A percentile compares a stretch with the other conserved stretches of the same genome.
These are phyloP conservation scores for Myoxocephalus aenaeus DNA, from an alignment of 2,797 vertebrate genomes.

Conservation along the genomic window DNA sequence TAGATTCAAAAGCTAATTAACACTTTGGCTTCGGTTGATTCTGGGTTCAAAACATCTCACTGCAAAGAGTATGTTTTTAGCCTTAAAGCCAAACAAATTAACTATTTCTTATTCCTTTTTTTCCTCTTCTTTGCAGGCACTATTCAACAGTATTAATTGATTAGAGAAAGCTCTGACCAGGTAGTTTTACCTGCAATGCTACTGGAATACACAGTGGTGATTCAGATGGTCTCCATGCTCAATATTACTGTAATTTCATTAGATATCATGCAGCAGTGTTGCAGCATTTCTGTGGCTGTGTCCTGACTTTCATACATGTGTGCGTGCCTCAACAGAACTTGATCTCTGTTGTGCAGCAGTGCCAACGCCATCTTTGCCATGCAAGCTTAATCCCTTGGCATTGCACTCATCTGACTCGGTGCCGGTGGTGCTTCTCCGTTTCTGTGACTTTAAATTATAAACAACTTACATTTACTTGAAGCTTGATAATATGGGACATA, in stretches of 20 bases:
- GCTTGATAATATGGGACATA: background rate
- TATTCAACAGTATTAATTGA: background rate
- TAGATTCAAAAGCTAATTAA: conserved; percentile 30
- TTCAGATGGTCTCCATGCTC: conserved; percentile 21
- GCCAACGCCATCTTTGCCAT: conserved; percentile 65
- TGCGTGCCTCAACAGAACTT: conserved; percentile 66
- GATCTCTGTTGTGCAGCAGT: conserved; percentile 60
- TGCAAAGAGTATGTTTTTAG: conserved; percentile 20
- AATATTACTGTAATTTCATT: background rate
- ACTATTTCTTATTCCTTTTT: conserved; percentile 14
- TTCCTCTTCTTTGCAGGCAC: background rate
- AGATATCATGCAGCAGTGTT: background rate
- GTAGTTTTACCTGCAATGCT: conserved; percentile 17
- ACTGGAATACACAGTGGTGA: conserved; percentile 8
- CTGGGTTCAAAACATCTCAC: conserved; percentile 32
- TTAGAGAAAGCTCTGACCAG: conserved; percentile 19
- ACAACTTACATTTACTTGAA: conserved; percentile 5
- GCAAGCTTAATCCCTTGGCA: conserved; percentile 70
- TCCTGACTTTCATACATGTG: conserved; percentile 40
- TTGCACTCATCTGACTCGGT: conserved; percentile 59
- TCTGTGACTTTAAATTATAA: conserved; percentile 30
- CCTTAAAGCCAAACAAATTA: conserved; percentile 38
- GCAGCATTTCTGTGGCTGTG: background rate
- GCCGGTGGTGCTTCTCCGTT: conserved; percentile 18
- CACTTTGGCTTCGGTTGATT: conserved; percentile 38